Conservation (phyloP, 2,797 vertebrate species). For the Allobates femoralis region DNA sequence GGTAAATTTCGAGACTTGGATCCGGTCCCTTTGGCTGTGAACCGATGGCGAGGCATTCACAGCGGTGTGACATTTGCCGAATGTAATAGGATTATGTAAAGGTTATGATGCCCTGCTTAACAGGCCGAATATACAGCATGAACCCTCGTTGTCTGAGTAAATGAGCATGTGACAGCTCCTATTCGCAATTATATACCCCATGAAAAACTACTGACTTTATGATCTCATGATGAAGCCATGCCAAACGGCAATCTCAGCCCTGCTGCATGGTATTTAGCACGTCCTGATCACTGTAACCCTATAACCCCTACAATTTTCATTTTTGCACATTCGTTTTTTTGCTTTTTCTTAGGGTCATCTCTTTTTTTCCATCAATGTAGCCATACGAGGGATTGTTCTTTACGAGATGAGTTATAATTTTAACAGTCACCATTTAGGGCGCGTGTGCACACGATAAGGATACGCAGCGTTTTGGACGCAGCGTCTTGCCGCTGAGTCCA, state of each 20-base stretch:
- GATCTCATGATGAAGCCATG: background rate
- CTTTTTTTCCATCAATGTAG: background rate
- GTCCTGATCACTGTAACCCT: too few relatives aligned
- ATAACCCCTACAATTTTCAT: too few relatives aligned
- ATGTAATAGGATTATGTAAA: constrained; percentile 46
- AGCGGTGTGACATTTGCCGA: constrained; percentile 28
- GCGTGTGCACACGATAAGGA: too few relatives aligned
- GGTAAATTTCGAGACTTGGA: constrained; percentile 41
- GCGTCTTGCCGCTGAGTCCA: too few relatives aligned
- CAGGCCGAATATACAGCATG: background rate
- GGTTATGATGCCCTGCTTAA: background rate
- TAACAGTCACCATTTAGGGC: too few relatives aligned
- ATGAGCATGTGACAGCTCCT: constrained; percentile 1
- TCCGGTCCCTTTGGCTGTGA: constrained; percentile 18
- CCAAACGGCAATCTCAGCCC: background rate
- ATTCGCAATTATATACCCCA: background rate
- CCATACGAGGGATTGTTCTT: too few relatives aligned
- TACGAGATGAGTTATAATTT: too few relatives aligned
- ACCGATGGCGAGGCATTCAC: constrained; percentile 12
- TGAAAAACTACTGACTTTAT: background rate
- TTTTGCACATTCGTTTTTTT: background rate
- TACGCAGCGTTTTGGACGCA: too few relatives aligned
- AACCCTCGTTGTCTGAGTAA: background rate
- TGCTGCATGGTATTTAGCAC: background rate
- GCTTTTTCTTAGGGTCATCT: background rate